These are phyloP conservation scores for Rhabdornis inornatus DNA, from an alignment of 2,113 vertebrate genomes.

Conservation along the genomic window DNA sequence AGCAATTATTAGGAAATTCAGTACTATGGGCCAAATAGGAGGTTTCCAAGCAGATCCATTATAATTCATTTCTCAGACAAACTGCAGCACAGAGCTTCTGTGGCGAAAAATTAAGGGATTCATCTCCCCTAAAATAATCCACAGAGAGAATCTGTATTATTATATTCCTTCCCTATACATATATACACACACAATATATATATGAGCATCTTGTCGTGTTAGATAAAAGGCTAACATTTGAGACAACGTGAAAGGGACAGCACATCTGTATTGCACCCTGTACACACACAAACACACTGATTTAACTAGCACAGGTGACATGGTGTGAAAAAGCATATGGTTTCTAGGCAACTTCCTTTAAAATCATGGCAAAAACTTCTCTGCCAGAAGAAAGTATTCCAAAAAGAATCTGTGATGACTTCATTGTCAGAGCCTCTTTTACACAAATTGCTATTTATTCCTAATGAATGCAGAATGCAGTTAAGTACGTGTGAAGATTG, in stretches of 20 bases:
- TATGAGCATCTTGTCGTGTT: background rate
- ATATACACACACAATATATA: background rate
- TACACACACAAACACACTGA: background rate
- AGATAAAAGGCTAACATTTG: background rate
- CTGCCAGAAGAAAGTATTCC: background rate
- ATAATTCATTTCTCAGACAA: background rate
- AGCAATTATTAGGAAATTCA: background rate
- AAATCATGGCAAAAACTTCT: background rate
- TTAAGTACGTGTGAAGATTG: background rate
- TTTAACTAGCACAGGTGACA: background rate
- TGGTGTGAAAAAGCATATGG: background rate
- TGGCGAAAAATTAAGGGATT: background rate
- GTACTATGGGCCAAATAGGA: background rate
- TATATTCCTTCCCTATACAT: background rate
- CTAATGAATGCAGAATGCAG: background rate
- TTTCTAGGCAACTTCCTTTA: slow-evolving; percentile 14
- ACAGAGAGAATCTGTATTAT: background rate
- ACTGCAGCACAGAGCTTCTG: background rate
- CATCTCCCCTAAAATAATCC: background rate
- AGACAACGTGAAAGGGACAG: background rate
- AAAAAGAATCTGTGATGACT: background rate
- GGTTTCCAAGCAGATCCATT: background rate
- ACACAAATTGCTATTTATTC: background rate
- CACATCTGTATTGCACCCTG: fast-evolving
- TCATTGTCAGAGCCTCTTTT: background rate